Base-by-base conservation (phyloP, 2,888 invertebrate species). In the Ichneumon xanthorius region DNA sequence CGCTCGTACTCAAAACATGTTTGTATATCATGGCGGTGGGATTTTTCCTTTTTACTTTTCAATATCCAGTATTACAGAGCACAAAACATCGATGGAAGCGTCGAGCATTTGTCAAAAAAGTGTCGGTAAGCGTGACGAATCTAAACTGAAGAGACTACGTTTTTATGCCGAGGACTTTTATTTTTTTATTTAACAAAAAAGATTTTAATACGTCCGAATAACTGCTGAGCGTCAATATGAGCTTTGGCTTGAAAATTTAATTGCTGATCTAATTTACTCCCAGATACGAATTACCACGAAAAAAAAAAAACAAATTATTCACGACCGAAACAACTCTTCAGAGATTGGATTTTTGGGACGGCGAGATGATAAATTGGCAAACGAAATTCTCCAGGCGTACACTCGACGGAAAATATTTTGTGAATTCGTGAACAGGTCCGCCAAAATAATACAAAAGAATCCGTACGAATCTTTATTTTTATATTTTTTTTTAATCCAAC, bases 231-330 rank as follows among this genome's bases (percentile, higher is more conserved):
- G 14, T 19, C 55, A 19, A 7, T 16, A 19, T 4, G n/a, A 53
- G 16, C 6, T 19, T 53, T 16, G 53, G 40, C 4, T 40, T 40
- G 40, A 11, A 53, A 53, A 53, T 53, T 53, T 19, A 53, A 53
- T 53, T 53, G 53, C 53, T 5, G 7, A 26, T 26, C 26, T 1
- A 26, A 26, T 7, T 19, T 19, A 53, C 53, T 0, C 19, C 7
- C 19, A 19, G n/a, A 53, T 19, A 53, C 9, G 7, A 53, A 19
- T 53, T 5, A 19, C 7, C 19, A 26, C 40, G 9, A 45, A 58
- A 58, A 58, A 55, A 72, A 71, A 40, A 55, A n/a, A n/a, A n/a
- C 45, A 55, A 40, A 40, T n/a, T 0, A 40, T 4, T n/a, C 67
- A 4, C 9, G 11, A 67, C 26, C 26, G 58, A 72, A 37, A 71